Base-by-base conservation (phyloP, 2,797 vertebrate species). In the Somateria mollissima region DNA sequence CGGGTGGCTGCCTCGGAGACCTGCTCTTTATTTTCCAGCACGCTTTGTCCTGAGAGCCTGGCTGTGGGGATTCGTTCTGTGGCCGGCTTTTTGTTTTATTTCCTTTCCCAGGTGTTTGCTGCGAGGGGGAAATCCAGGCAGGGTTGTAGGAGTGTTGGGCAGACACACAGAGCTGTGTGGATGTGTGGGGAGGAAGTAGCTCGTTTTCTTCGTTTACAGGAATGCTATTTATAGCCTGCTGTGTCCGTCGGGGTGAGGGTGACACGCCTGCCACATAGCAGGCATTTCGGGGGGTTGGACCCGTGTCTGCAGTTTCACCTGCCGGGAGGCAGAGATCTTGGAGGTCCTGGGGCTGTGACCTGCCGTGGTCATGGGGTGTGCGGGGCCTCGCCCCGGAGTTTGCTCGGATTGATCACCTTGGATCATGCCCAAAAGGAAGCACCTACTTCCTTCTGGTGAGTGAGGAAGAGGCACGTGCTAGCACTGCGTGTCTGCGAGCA, bases 11-110 rank as follows among this genome's bases (percentile, higher is more conserved):
- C 54, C 15, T 74, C 47, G 5, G 5, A 11, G 20, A 34, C 30
- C 36, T 43, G 34, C 34, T 45, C 28, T 58, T 86, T 20, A 0
- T 37, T 25, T 56, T 34, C 80, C 41, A 14, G 1, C 22, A 6
- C 0, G 0, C 36, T 71, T 60, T 37, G 73, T 65, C 67, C 60
- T 1, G 21, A 64, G 54, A 25, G 17, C 2, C 39, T 32, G 47
- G 24, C 30, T 20, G 56, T 2, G 12, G 61, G 19, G 20, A 5
- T 11, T 24, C 6, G 36, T 61, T 21, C 2, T 14, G n/a, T 15
- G 32, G 6, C 36, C 39, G 2, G 25, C 53, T 22, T 8, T 49
- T 27, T 21, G 10, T 3, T 28, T 72, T 19, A 3, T 56, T 66
- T 77, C 34, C 64, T 77, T 56, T 12, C 6, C 19, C 0, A 1